Percentiles rank a stretch among this genome's conserved stretches.
phyloP scores from a whole-genome alignment of 2,888 invertebrate species.

The Achlya flavicornis region DNA sequence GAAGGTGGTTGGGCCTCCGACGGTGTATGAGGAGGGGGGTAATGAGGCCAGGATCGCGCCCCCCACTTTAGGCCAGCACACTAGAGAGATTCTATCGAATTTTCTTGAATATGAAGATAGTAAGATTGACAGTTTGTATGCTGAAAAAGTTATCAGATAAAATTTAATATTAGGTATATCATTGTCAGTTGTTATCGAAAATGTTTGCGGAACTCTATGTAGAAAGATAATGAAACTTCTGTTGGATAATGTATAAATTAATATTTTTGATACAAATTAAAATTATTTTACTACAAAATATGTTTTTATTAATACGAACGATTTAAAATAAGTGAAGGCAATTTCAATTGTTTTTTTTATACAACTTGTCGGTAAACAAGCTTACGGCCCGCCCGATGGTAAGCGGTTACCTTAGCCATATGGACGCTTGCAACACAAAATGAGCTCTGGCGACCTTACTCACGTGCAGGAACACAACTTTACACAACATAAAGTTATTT shows the following conservation, averaged over 20 bases:
- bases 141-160: constrained; percentile 65
- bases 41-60: constrained; percentile 90
- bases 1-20: constrained; percentile 94
- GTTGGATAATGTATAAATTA: not conserved
- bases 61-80: constrained; percentile 95
- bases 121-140: constrained; percentile 83
- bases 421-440: no score
- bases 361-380: no score
- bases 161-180: not conserved
- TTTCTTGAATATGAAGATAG: constrained; percentile 86
- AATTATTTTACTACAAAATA: not conserved
- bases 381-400: no score
- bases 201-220: constrained; percentile 13
- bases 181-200: constrained; percentile 10
- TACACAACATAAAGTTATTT: no score
- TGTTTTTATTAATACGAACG: no score
- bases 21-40: constrained; percentile 89
- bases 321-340: no score
- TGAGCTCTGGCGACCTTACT: no score
- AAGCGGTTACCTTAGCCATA: no score
- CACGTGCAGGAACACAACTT: no score
- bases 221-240: not conserved
- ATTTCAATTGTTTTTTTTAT: no score
- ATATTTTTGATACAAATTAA: not conserved
- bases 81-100: constrained; percentile 88